These are phyloP conservation scores for Drosophila mayaguana DNA, from an alignment of 2,888 invertebrate genomes.

Conservation along the genomic window DNA sequence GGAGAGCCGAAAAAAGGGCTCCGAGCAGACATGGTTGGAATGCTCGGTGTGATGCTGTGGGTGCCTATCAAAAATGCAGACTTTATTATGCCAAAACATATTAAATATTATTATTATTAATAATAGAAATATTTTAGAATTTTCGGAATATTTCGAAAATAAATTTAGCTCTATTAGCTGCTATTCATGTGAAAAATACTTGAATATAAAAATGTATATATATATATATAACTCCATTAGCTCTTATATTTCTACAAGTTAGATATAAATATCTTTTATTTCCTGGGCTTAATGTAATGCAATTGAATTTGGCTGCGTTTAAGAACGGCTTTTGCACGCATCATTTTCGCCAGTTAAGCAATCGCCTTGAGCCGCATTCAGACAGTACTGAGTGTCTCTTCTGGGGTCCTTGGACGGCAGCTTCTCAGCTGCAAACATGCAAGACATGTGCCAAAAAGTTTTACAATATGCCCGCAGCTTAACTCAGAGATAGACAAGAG, in stretches of 20 bases:
- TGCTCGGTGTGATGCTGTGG: slow-evolving; percentile 30
- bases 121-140: background rate
- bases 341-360: slow-evolving; percentile 59
- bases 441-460: slow-evolving; percentile 80
- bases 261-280: too few relatives aligned
- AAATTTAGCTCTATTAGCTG: background rate
- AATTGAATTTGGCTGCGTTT: slow-evolving; percentile 42
- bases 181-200: background rate
- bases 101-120: slow-evolving; percentile 38
- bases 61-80: slow-evolving; percentile 40
- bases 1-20: slow-evolving; percentile 27
- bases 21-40: slow-evolving; percentile 52
- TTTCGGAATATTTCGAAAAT: background rate
- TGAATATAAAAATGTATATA: background rate
- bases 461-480: slow-evolving; percentile 75
- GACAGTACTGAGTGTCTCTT: slow-evolving; percentile 38
- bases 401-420: slow-evolving; percentile 43
- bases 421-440: slow-evolving; percentile 65
- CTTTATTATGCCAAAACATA: slow-evolving; percentile 66
- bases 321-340: slow-evolving; percentile 28
- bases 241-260: too few relatives aligned
- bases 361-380: slow-evolving; percentile 53
- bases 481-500: slow-evolving; percentile 26
- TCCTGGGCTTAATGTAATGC: background rate
- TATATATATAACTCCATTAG: too few relatives aligned